phyloP scores from a whole-genome alignment of 2,888 invertebrate species.

The Pseudococcus jackbeardsleyi region DNA sequence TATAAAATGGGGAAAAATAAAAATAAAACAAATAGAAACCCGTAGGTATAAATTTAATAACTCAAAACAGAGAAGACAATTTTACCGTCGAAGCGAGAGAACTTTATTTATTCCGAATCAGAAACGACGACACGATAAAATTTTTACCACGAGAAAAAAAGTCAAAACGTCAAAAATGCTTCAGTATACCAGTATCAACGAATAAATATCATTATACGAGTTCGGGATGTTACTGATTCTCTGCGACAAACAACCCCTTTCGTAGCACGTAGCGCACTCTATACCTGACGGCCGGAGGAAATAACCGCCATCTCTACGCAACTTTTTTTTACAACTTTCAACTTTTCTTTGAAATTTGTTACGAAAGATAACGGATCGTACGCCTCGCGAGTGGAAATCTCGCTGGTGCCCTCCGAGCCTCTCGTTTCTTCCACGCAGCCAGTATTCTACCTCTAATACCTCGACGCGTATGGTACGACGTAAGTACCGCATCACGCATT shows the following conservation, averaged over 20 bases:
- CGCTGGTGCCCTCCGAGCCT: background rate
- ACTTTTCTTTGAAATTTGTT: conserved; percentile 7
- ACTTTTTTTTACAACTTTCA: conserved; percentile 42
- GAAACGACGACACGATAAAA: conserved; percentile 43
- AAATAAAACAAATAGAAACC: background rate
- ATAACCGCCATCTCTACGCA: conserved; percentile 47
- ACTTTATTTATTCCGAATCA: conserved; percentile 34
- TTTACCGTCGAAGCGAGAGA: background rate
- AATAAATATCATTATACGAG: conserved; percentile 50
- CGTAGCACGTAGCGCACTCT: conserved; percentile 36
- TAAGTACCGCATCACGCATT: background rate
- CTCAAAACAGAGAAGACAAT: background rate
- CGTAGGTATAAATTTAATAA: background rate
- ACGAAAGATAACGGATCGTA: conserved; percentile 33
- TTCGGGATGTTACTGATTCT: conserved; percentile 38
- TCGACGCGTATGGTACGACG: background rate
- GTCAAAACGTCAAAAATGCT: conserved; percentile 43
- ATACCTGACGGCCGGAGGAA: conserved; percentile 35
- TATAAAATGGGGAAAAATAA: background rate
- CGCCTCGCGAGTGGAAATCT: background rate
- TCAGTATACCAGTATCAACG: conserved; percentile 20
- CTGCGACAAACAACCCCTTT: conserved; percentile 1
- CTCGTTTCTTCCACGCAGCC: too few species aligned
- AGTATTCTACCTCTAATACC: background rate
- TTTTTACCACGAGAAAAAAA: conserved; percentile 12